phyloP scores from a whole-genome alignment of 2,888 invertebrate species.

The Craniophora ligustri region DNA sequence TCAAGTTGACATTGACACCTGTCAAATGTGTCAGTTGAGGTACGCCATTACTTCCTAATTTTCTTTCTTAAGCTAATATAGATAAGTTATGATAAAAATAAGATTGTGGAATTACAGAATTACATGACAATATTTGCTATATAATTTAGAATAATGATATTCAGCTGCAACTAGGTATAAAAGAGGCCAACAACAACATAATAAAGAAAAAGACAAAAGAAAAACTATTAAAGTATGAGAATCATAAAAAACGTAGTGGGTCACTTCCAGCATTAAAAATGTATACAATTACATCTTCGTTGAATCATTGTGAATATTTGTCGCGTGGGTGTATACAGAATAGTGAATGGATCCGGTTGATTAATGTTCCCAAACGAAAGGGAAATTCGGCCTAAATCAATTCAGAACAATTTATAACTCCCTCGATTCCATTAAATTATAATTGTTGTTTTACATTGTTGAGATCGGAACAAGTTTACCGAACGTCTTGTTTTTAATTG shows the following conservation, averaged over 20 bases:
- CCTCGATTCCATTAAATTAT: constrained; percentile 60
- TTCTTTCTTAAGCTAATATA: too few species aligned
- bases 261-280: constrained; percentile 26
- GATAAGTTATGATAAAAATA: too few species aligned
- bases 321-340: constrained; percentile 40
- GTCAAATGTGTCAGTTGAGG: too few species aligned
- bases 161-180: too few species aligned
- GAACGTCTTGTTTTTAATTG: constrained; percentile 50
- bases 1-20: too few species aligned
- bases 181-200: too few species aligned
- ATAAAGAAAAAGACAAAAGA: too few species aligned
- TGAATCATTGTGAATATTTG: constrained; percentile 52
- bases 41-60: too few species aligned
- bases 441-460: constrained; percentile 55
- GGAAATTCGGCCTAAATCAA: constrained; percentile 64
- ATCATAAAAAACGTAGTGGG: background rate
- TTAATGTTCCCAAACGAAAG: constrained; percentile 61
- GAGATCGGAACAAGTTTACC: constrained; percentile 40
- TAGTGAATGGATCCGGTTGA: constrained; percentile 60
- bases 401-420: constrained; percentile 65
- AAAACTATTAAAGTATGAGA: too few species aligned
- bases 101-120: too few species aligned
- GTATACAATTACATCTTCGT: constrained; percentile 32
- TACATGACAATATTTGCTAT: too few species aligned
- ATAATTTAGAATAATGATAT: too few species aligned